These are phyloP conservation scores for Dermatophagoides farinae DNA, from an alignment of 1,140 invertebrate genomes.

Conservation along the genomic window DNA sequence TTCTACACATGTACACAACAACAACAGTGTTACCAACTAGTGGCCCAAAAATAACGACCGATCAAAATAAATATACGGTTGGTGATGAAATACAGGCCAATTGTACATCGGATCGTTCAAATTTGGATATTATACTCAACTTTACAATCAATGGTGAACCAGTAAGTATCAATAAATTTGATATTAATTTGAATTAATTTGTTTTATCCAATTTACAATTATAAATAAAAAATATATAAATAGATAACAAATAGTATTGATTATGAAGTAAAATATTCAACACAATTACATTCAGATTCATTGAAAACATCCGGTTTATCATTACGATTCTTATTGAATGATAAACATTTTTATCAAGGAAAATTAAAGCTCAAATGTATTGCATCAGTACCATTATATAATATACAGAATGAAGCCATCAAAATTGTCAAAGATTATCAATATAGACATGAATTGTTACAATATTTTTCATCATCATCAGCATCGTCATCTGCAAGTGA, in stretches of 20 bases:
- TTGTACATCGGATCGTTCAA: slow-evolving; percentile 22
- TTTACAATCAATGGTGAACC: slow-evolving; percentile 18
- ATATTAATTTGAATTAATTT: no score
- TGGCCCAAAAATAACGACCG: slow-evolving; percentile 18
- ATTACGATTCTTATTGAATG: slow-evolving; percentile 21
- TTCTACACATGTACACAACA: no score
- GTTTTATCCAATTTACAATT: no score
- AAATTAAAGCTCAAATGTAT: slow-evolving; percentile 23
- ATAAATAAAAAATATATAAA: background rate
- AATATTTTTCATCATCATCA: background rate
- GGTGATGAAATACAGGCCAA: slow-evolving; percentile 21
- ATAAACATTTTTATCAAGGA: slow-evolving; percentile 21
- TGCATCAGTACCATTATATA: slow-evolving; percentile 40
- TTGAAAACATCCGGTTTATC: slow-evolving; percentile 22
- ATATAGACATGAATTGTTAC: background rate
- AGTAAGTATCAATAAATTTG: background rate
- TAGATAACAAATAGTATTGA: background rate
- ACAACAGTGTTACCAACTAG: slow-evolving; percentile 19
- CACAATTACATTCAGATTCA: slow-evolving; percentile 20
- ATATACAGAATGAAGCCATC: slow-evolving; percentile 58
- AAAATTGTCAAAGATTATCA: slow-evolving; percentile 25
- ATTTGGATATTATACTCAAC: slow-evolving; percentile 21
- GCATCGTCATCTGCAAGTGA: background rate
- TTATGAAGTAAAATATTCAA: slow-evolving; percentile 18
- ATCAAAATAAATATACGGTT: slow-evolving; percentile 14